Base-by-base conservation (phyloP, 2,113 vertebrate genomes). In the Steatornis caripensis region DNA sequence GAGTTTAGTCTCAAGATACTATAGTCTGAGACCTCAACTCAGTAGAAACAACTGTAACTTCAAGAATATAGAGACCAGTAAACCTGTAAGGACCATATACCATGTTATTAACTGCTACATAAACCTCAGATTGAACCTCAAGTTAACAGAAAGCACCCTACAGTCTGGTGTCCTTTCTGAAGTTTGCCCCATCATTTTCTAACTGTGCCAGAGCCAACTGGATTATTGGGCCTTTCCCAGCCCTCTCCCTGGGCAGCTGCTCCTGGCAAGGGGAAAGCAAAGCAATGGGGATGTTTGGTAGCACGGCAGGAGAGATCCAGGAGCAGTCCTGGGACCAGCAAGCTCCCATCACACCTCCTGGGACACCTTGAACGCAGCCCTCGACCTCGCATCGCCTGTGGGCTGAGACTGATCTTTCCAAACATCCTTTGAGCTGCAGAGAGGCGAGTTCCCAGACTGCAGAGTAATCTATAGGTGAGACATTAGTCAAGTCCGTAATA, bases 281-380 rank as follows among this genome's bases (percentile, higher is more conserved):
- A 77, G n/a, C 34, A 30, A 30, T 4, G 15, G 30, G 23, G 7
- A 48, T 39, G 36, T 65, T 70, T 3, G 5, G 54, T 4, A 60
- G 29, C 49, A 37, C 2, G 12, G 48, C 32, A 83, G 32, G 32
- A 71, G 53, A 70, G 29, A 36, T 8, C 51, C 51, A 62, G 61
- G 34, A 70, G 34, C 39, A 43, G 34, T 12, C 9, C 51, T 45
- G 36, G 49, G 45, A 60, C 16, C 15, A 55, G 29, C 0, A 0
- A 18, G 26, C 5, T 84, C 68, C 72, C 29, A 19, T 37, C 49
- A 30, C 16, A 29, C 24, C 29, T 51, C 46, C 72, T 45, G 30
- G 34, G 51, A 57, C 54, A 62, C 12, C 43, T 10, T 12, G 26
- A 86, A n/a, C 0, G 3, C 66, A 68, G 29, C 16, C 32, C 43